Percentiles rank a stretch among this genome's conserved stretches.
Evolutionary conservation across 2,888 invertebrate species (phyloP).

Genomic region (Willowsia nigromaculata): DNA sequence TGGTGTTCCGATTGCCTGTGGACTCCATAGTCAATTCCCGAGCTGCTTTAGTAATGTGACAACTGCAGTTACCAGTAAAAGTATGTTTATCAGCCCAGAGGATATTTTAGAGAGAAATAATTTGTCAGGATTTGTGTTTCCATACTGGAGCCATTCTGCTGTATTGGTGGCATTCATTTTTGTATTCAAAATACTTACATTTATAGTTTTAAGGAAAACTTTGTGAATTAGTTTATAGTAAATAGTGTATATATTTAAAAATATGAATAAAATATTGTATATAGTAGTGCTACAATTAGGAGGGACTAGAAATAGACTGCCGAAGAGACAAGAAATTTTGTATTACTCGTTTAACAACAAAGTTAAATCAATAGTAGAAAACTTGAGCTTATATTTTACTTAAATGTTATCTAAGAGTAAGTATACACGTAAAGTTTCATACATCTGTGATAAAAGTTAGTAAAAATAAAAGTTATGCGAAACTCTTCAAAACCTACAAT

Average conservation of each 20-base stretch:
- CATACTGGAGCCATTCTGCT: conserved; percentile 70
- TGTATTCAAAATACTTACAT: conserved; percentile 60
- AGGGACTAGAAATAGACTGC: background rate
- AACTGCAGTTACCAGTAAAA: background rate
- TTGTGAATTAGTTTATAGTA: conserved; percentile 14
- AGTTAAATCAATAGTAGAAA: background rate
- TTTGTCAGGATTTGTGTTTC: conserved; percentile 52
- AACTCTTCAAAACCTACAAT: too few relatives aligned
- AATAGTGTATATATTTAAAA: background rate
- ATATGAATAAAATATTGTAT: conserved; percentile 39
- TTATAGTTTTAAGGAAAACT: conserved; percentile 47
- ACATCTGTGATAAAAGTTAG: background rate
- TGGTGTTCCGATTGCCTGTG: conserved; percentile 83
- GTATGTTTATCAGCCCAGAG: conserved; percentile 34
- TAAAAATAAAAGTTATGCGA: background rate
- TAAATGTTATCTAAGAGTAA: background rate
- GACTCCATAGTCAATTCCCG: conserved; percentile 10
- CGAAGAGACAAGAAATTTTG: background rate
- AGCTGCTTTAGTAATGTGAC: conserved; percentile 46
- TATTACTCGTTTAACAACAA: background rate
- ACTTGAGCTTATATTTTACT: background rate
- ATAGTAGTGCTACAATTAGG: background rate
- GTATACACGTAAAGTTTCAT: background rate
- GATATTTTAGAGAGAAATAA: conserved; percentile 64
- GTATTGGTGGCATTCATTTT: conserved; percentile 62